phyloP scores from a whole-genome alignment of 2,797 vertebrate species.

The Manis pentadactyla region DNA sequence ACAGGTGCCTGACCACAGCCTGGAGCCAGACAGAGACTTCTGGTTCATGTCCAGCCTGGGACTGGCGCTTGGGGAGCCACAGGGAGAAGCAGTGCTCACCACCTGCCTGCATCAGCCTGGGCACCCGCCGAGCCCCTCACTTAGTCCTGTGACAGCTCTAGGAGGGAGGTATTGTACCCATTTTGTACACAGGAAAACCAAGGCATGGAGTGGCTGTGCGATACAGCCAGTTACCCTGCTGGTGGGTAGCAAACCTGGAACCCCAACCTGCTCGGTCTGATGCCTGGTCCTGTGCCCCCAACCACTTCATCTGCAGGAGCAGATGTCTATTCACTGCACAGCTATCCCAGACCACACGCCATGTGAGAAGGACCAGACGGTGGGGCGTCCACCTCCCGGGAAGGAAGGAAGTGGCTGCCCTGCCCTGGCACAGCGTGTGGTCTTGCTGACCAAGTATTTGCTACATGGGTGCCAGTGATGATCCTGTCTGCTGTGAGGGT shows the following conservation, averaged over 20 bases:
- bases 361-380: not conserved
- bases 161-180: not conserved
- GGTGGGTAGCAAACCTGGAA: accelerated
- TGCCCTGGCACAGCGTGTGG: not conserved
- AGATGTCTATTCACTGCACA: no score
- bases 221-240: not conserved
- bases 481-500: not conserved
- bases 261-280: not conserved
- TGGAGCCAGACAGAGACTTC: not conserved
- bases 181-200: not conserved
- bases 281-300: not conserved
- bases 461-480: not conserved
- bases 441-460: not conserved
- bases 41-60: not conserved
- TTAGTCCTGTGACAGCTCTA: not conserved
- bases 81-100: not conserved
- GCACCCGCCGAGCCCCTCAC: not conserved
- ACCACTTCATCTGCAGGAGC: not conserved
- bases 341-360: not conserved
- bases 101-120: accelerated
- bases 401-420: not conserved
- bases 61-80: not conserved
- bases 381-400: not conserved
- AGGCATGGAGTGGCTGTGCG: accelerated
- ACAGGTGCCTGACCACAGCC: not conserved